Evolutionary conservation across 1,140 invertebrate species (phyloP), one percentile per base, ranked within the genome.

Genomic region (Marisa cornuarietis): DNA sequence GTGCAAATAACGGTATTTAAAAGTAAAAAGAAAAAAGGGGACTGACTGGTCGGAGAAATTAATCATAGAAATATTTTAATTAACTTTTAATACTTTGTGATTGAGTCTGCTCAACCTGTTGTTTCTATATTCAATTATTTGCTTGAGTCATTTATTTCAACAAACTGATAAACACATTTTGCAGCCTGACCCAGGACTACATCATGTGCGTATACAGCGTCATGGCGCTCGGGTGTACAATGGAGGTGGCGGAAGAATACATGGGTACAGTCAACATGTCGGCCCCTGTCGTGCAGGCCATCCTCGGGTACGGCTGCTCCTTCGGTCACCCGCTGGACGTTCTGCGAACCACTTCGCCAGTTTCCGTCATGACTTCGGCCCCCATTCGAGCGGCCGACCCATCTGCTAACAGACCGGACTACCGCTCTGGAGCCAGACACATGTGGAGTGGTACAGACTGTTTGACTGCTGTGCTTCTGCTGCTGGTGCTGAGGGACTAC

Each of bases 101-200:
- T 42, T 1, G 0, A 42, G 31, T 6, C 2, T 4, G 31, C 31
- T 42, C 6, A 42, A 42, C 31, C 0, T 42, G 31, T 6, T 42
- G 1, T 42, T 42, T 42, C 6, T 6, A 42, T 4, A 0, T 42
- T 42, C 6, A 42, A 4, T 42, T 42, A 42, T 42, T 42, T 42
- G 0, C 31, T 42, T 42, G 6, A 42, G 31, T 42, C 1, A 42
- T 42, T 68, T 13, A 68, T 68, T 68, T 68, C 11, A 16, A 26
- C 66, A 10, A 68, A 42, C 31, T 68, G 11, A 13, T 68, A 5
- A 22, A n/a, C 31, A 14, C 42, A 10, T 81, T 18, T 71, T 54
- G 7, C 80, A 83, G 83, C 61, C 31, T 80, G 31, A 83, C 83
- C 54, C 77, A 82, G 42, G 83, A 83, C 71, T 83, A 83, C 75